Percentiles rank a stretch among this genome's conserved stretches.
phyloP scores from a whole-genome alignment of 2,888 invertebrate genomes.

The Ectemnius continuus region DNA sequence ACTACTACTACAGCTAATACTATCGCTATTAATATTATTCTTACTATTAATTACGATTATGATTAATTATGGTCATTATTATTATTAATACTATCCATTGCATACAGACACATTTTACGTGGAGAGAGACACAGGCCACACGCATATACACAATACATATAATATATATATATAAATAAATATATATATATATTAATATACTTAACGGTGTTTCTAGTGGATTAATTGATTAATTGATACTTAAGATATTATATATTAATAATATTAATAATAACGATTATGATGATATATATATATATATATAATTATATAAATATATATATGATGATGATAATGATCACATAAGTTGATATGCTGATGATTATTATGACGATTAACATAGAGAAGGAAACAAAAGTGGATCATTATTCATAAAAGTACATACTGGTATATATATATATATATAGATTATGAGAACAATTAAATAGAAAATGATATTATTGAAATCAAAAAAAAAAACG shows the following conservation, averaged over 20 bases:
- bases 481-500: conserved; percentile 51
- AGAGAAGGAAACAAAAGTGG: conserved; percentile 68
- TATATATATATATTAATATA: conserved; percentile 69
- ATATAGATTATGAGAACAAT: conserved; percentile 70
- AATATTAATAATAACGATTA: conserved; percentile 69
- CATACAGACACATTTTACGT: conserved; percentile 30
- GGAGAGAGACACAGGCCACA: conserved; percentile 23
- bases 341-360: conserved; percentile 73
- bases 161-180: conserved; percentile 57
- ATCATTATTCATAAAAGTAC: conserved; percentile 74
- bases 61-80: conserved; percentile 53
- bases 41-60: conserved; percentile 44
- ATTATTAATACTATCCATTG: conserved; percentile 58
- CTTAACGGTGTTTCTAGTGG: conserved; percentile 76
- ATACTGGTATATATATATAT: conserved; percentile 59
- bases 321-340: conserved; percentile 69
- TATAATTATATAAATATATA: conserved; percentile 58
- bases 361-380: conserved; percentile 69
- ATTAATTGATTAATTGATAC: conserved; percentile 75
- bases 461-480: conserved; percentile 72
- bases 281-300: conserved; percentile 56
- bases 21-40: conserved; percentile 39
- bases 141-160: conserved; percentile 53
- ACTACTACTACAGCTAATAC: conserved; percentile 46
- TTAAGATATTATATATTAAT: conserved; percentile 72